Evolutionary conservation across 1,140 invertebrate species (phyloP), one percentile per base, ranked within the genome.

Genomic region (Drosophila yakuba): DNA sequence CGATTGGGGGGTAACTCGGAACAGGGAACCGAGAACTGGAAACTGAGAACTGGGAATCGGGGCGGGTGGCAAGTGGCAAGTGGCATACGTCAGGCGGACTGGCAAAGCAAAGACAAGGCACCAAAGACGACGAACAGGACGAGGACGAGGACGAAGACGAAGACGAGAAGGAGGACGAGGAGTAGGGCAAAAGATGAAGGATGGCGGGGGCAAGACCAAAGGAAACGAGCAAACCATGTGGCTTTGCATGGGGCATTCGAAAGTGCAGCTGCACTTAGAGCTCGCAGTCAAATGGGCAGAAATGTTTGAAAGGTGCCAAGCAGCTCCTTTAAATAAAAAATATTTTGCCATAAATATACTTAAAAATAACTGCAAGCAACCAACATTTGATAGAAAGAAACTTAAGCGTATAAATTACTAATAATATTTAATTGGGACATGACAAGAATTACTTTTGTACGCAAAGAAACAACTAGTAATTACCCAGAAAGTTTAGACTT

Each of bases 181-280:
- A 20, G 1, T 20, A 20, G 1, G 41, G 56, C 6, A 6, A 28
- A 7, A 8, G 43, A 50, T 48, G 14, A 12, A 15, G n/a, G 1
- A 28, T 28, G 25, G 15, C 5, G 28, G n/a, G 2, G 28, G 28
- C 12, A 44, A 14, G 50, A 43, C 32, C 50, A 48, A 66, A 44
- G 17, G 17, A 17, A 17, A 52, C 50, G 50, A 52, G 50, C 32
- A 12, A 36, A 36, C 50, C 50, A 51, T 51, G 50, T 51, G 50
- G 28, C 50, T 36, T 50, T 36, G 50, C 50, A 36, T 39, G 50
- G 32, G 15, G 15, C 50, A 52, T 14, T 36, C 50, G 35, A 35
- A 44, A 81, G 68, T 81, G 63, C 73, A 25, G 32, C 74, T 68
- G 74, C 74, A 76, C 74, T 51, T 8, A 51, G 12, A 35, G 25